Evolutionary conservation across 2,113 vertebrate genomes (phyloP), one percentile per base, ranked within the genome.

Genomic region (Microtus oregoni): DNA sequence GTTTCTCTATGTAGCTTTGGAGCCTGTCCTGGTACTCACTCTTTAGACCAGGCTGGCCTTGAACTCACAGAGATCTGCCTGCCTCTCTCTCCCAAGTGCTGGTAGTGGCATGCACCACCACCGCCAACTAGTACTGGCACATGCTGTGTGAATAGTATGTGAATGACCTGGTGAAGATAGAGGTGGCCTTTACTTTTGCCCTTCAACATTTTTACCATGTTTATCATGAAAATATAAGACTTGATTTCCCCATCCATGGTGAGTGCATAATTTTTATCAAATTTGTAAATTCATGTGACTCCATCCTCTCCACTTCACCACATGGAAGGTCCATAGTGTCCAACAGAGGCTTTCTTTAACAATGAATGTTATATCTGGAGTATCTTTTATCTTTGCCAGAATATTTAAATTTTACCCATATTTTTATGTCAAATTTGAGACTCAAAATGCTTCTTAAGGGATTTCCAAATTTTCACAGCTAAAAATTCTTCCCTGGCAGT

Each of bases 381-480:
- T 8, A 93, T 11, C 3, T 83, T 93, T 94, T 68, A 73, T 5
- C 50, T 92, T 58, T 65, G 35, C 70, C 28, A 90, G 93, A 90
- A 79, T 68, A 63, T 61, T 15, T 20, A 14, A 77, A 67, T 44
- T 81, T 94, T 52, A 44, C 15, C 12, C 44, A 85, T 10, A 72
- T 61, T 73, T 82, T 93, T 61, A 96, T 70, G 6, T 86, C 77
- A 92, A 89, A 96, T 68, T 88, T 97, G 70, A 96, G 81, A 35
- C 9, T 86, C 11, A 86, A 90, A 89, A 78, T 94, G 12, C 26
- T 93, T 82, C 61, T 55, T 35, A 85, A 78, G 95, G 58, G 26
- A 95, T n/a, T 76, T 32, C 22, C 8, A 92, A 93, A 76, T 94
- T 88, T 5, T 26, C 17, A 72, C 38, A n/a, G n/a, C 35, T 87